These are phyloP conservation scores for Xiphorhynchus erythropygius DNA, from an alignment of 2,797 vertebrate genomes.

Conservation along the genomic window DNA sequence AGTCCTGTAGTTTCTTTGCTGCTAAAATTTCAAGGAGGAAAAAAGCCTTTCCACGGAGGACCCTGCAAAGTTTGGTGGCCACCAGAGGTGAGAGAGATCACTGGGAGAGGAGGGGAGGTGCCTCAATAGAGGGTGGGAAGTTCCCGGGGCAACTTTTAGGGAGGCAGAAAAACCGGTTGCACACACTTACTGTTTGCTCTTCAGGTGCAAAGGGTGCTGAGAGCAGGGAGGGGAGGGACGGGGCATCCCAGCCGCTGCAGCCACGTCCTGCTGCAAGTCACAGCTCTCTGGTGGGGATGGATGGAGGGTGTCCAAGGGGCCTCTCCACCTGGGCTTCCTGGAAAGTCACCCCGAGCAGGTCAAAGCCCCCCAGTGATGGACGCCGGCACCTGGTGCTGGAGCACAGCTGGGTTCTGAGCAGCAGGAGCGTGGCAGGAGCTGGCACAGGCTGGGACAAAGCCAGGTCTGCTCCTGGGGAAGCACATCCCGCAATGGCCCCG, in stretches of 20 bases:
- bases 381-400: rapidly evolving
- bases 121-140: rapidly evolving
- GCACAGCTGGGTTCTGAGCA: not conserved
- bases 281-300: not conserved
- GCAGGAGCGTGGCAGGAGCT: not conserved
- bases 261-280: rapidly evolving
- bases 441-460: not conserved
- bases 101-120: not conserved
- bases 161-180: not conserved
- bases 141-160: not conserved
- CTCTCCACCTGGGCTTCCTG: rapidly evolving
- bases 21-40: not conserved
- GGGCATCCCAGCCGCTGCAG: rapidly evolving
- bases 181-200: not conserved
- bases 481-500: not conserved
- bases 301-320: not conserved
- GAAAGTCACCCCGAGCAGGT: rapidly evolving
- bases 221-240: rapidly evolving
- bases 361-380: rapidly evolving
- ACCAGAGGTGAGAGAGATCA: not conserved
- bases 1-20: not conserved
- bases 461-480: not conserved
- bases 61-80: not conserved
- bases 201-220: not conserved
- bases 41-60: not conserved